Evolutionary conservation across 2,113 vertebrate species (phyloP).

Genomic region (Melanerpes formicivorus): DNA sequence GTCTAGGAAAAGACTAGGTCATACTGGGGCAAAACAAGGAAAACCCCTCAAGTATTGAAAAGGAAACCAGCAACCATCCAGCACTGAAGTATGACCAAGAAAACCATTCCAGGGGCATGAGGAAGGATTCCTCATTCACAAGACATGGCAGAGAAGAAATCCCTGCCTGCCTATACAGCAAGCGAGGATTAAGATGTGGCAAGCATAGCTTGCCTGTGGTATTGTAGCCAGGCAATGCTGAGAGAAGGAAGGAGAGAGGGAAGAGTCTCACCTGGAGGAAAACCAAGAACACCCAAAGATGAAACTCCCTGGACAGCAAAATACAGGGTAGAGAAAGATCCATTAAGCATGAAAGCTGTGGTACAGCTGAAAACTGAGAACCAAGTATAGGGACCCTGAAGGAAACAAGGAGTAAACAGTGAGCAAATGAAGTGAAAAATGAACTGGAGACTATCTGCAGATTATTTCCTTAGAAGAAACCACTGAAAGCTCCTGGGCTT

Average conservation of each 20-base stretch:
- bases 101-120: not conserved
- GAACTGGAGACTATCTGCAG: rapidly evolving
- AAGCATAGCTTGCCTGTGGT: not conserved
- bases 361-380: not conserved
- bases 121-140: not conserved
- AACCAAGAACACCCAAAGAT: rapidly evolving
- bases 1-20: not conserved
- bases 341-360: not conserved
- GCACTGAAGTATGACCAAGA: not conserved
- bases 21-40: not conserved
- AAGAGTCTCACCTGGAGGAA: not conserved
- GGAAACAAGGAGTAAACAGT: not conserved
- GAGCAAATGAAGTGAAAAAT: not conserved
- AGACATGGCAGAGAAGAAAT: not conserved
- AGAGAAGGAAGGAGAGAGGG: not conserved
- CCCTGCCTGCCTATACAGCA: not conserved
- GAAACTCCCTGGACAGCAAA: not conserved
- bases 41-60: not conserved
- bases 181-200: not conserved
- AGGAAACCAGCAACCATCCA: not conserved
- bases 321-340: not conserved
- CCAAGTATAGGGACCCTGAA: not conserved
- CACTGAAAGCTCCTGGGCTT: not conserved
- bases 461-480: not conserved
- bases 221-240: not conserved